phyloP scores from a whole-genome alignment of 1,140 invertebrate species.

The Papilio machaon region DNA sequence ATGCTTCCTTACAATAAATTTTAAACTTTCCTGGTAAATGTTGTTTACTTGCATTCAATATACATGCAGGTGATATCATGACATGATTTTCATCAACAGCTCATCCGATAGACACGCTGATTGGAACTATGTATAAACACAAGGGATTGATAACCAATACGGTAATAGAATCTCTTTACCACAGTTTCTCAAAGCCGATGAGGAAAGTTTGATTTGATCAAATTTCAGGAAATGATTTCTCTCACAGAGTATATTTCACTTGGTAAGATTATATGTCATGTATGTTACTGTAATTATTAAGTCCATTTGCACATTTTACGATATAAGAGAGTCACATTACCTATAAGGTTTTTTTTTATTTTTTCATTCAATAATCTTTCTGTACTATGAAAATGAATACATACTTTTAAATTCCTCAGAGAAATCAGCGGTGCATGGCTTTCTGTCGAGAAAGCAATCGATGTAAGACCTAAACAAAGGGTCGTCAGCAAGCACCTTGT shows the following conservation, averaged over 20 bases:
- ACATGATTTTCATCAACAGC: neutral
- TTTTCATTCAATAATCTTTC: neutral
- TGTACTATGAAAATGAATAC: slow-evolving; percentile 48
- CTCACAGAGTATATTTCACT: neutral
- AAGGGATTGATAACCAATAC: neutral
- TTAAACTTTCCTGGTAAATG: neutral
- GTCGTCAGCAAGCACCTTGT: slow-evolving; percentile 84
- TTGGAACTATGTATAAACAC: neutral
- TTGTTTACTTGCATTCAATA: neutral
- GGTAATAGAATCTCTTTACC: neutral
- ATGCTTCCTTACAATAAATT: neutral
- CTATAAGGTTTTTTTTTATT: neutral
- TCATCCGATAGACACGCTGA: neutral
- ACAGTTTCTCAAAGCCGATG: neutral
- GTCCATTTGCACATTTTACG: neutral
- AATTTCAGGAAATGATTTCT: neutral
- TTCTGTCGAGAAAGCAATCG: slow-evolving; percentile 85
- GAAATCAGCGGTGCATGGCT: slow-evolving; percentile 85
- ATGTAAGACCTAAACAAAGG: slow-evolving; percentile 85
- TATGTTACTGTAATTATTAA: neutral
- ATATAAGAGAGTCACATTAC: no score
- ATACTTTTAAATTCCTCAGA: slow-evolving; percentile 86
- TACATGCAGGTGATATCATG: neutral
- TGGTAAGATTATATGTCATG: neutral
- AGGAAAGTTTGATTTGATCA: neutral